Conservation (phyloP, 2,797 vertebrate genomes). For the Catharus ustulatus region DNA sequence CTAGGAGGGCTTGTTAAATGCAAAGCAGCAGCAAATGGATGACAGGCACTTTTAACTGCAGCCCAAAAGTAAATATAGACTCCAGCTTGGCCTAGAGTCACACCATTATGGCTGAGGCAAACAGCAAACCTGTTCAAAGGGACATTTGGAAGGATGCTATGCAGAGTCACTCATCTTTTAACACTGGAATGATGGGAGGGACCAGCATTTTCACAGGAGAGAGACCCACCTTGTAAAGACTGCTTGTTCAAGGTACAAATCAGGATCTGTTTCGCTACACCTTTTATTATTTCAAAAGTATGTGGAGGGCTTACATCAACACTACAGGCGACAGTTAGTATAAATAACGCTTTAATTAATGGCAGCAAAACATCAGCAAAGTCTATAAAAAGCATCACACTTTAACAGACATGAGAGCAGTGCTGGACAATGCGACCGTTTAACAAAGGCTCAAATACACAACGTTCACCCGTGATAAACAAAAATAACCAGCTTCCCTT, state of each 20-base stretch:
- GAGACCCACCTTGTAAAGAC: constrained; percentile 37
- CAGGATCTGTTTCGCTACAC: constrained; percentile 66
- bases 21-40: constrained; percentile 70
- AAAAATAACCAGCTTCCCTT: constrained; percentile 10
- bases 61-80: constrained; percentile 53
- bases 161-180: constrained; percentile 28
- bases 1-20: constrained; percentile 63
- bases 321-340: constrained; percentile 74
- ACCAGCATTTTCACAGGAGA: constrained; percentile 26
- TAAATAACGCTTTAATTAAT: constrained; percentile 81
- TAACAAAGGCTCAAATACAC: constrained; percentile 69
- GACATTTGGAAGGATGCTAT: constrained; percentile 59
- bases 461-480: constrained; percentile 16
- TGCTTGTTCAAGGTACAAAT: constrained; percentile 71
- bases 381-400: constrained; percentile 71
- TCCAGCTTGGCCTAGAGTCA: constrained; percentile 66
- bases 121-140: constrained; percentile 69
- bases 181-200: constrained; percentile 49
- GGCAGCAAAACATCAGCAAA: constrained; percentile 71
- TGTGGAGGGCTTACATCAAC: constrained; percentile 73
- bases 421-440: constrained; percentile 62
- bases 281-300: constrained; percentile 75
- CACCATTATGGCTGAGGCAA: constrained; percentile 52
- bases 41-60: constrained; percentile 59
- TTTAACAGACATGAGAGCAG: constrained; percentile 61